phyloP scores from a whole-genome alignment of 2,888 invertebrate species.

The Orchesella flavescens region DNA sequence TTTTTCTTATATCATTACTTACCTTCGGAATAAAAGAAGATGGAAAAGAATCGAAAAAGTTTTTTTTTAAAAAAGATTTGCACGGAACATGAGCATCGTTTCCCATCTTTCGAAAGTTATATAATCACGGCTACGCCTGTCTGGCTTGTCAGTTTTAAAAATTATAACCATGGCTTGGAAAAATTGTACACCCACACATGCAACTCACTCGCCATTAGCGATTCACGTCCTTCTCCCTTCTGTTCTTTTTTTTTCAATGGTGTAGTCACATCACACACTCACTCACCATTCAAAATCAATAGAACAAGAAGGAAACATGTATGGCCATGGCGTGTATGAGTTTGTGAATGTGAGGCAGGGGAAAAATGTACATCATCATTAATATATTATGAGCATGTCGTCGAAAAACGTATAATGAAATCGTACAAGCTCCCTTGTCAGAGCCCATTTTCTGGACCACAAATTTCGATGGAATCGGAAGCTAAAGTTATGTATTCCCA shows the following conservation, averaged over 20 bases:
- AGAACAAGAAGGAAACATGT: neutral
- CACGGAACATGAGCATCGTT: neutral
- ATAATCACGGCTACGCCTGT: constrained; percentile 42
- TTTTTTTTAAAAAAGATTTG: neutral
- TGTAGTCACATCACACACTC: neutral
- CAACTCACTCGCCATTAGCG: constrained; percentile 27
- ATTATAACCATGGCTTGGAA: constrained; percentile 28
- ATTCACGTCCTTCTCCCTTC: constrained; percentile 11
- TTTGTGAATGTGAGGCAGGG: neutral
- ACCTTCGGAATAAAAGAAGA: constrained; percentile 5
- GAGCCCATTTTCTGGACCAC: constrained; percentile 57
- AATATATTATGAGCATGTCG: constrained; percentile 35
- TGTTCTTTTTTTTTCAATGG: constrained; percentile 3
- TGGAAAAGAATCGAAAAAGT: constrained; percentile 21
- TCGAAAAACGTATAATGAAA: constrained; percentile 44
- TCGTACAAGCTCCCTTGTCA: constrained; percentile 43
- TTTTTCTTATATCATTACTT: neutral
- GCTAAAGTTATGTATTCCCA: neutral
- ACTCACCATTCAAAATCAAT: constrained; percentile 19
- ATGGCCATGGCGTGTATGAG: neutral
- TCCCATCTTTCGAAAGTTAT: neutral
- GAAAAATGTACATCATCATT: constrained; percentile 39
- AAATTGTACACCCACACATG: constrained; percentile 20
- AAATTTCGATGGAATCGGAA: constrained; percentile 46
- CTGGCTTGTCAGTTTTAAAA: constrained; percentile 46